phyloP scores from a whole-genome alignment of 2,888 invertebrate species.

The Melitaea athalia region DNA sequence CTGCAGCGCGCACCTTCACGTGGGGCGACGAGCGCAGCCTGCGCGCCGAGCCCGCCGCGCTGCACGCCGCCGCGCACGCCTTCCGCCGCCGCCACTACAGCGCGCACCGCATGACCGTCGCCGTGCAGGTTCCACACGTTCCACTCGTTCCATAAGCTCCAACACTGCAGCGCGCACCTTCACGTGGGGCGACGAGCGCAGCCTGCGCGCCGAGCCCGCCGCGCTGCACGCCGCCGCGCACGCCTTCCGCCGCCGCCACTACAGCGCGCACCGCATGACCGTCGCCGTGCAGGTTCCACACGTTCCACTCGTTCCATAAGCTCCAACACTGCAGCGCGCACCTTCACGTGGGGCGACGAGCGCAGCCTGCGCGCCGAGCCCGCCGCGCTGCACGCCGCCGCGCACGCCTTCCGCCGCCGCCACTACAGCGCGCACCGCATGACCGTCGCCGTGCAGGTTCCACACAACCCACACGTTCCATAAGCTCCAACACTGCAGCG shows the following conservation, averaged over 20 bases:
- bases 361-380: no score
- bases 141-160: no score
- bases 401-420: no score
- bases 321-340: no score
- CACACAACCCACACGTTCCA: conserved; percentile 85
- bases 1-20: no score
- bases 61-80: conserved; percentile 87
- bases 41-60: conserved; percentile 84
- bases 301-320: no score
- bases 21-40: conserved; percentile 93
- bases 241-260: conserved; percentile 88
- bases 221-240: conserved; percentile 86
- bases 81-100: conserved; percentile 91
- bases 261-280: conserved; percentile 94
- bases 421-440: no score
- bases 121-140: conserved; percentile 84
- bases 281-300: conserved; percentile 87
- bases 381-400: no score
- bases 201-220: conserved; percentile 86
- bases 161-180: no score
- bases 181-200: conserved; percentile 92
- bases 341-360: no score
- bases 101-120: conserved; percentile 93
- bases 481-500: conserved; percentile 87
- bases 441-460: conserved; percentile 85